Evolutionary conservation across 2,888 invertebrate genomes (phyloP), one percentile per base, ranked within the genome.

Genomic region (Odontothrips loti): DNA sequence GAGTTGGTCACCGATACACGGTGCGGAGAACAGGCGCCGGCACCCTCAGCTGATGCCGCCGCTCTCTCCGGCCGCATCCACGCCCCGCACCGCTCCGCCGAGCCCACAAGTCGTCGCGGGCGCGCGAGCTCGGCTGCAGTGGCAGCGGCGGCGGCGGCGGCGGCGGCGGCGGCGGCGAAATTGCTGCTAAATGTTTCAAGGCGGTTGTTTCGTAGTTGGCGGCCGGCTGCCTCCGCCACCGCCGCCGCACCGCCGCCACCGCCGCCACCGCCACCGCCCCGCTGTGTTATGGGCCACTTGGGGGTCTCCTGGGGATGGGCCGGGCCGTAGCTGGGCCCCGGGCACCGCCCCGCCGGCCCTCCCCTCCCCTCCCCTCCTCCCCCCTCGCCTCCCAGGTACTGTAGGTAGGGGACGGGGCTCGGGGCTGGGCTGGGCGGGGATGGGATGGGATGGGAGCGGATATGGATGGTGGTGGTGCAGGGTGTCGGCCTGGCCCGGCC

Each of bases 131-230:
- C 58, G 58, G 15, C 58, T 11, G 58, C 34, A 43, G 58, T 6
- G 17, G 58, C 58, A 6, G 58, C 58, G 10, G 58, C 15, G 58
- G 15, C 58, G 58, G 58, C 34, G 6, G 58, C 20, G 17, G 58
- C 58, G 17, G 58, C 58, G 10, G 58, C 15, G 58, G 58, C 68
- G 23, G 23, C 23, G 68, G 23, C 27, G 68, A 27, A 75, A 75
- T 75, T 75, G 68, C 68, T 75, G 68, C 68, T 75, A 75, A 75
- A 75, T 75, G 68, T 75, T 75, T 75, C 27, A 75, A 75, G 68
- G 68, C 68, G 68, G 68, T 23, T 75, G 68, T 75, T 75, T 23
- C 58, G 58, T 58, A 58, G 58, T 58, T 58, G 58, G 58, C 58
- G 58, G 58, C 58, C 58, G 58, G 15, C 51, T 51, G 20, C 3